Evolutionary conservation across 2,797 vertebrate species (phyloP).

Genomic region (Syncerus caffer): DNA sequence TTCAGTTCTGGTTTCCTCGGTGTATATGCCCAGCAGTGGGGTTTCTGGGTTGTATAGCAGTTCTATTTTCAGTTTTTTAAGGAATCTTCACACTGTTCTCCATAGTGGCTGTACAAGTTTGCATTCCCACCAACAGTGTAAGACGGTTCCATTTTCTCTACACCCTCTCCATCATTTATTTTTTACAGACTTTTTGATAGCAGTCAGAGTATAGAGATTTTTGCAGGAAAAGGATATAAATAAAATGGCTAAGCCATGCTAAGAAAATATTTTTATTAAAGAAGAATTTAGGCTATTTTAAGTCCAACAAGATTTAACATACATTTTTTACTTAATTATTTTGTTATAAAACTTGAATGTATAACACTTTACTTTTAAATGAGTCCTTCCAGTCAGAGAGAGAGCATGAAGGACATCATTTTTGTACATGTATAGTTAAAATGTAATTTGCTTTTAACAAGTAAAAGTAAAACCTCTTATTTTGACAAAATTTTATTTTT

Average conservation of each 20-base stretch:
- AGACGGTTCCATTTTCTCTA: background rate
- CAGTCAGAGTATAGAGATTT: background rate
- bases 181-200: background rate
- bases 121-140: background rate
- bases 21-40: background rate
- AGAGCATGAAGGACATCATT: background rate
- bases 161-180: background rate
- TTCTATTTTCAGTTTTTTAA: background rate
- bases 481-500: background rate
- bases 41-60: background rate
- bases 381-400: background rate
- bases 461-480: background rate
- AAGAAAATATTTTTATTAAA: background rate
- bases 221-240: background rate
- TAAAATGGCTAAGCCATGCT: background rate
- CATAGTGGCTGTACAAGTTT: background rate
- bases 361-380: background rate
- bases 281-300: background rate
- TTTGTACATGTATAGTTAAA: background rate
- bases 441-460: background rate
- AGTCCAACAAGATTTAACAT: background rate
- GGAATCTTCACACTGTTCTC: background rate
- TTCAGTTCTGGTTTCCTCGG: background rate
- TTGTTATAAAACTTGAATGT: background rate
- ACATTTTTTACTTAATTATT: background rate